Base-by-base conservation (phyloP, 2,113 vertebrate genomes). In the Rhabdornis inornatus region DNA sequence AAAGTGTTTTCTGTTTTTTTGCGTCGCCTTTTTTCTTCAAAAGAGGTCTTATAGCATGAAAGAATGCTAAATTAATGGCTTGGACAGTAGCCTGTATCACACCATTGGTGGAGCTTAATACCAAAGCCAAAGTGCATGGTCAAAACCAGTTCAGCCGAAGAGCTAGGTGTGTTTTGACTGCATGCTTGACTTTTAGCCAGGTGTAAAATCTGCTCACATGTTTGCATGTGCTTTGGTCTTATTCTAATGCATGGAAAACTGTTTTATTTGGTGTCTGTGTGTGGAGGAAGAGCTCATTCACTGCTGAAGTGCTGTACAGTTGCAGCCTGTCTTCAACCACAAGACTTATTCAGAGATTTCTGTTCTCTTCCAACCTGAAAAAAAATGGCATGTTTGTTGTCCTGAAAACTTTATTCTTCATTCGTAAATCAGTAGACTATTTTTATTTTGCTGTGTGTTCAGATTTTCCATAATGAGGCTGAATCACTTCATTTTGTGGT, bases 401-500 rank as follows among this genome's bases (percentile, higher is more conserved):
- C 40, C 49, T 55, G 25, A 40, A 15, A 35, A 3, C 4, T 82
- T 85, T 50, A 49, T 59, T 31, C 17, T 22, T 79, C 13, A 37
- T 31, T n/a, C 0, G 4, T 31, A 66, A 27, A 75, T 30, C 6
- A 2, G 1, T 6, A 49, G 33, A 37, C 3, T 17, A 30, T 40
- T 78, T 81, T 66, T 49, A 13, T 65, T 72, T 71, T 68, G 3
- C 16, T 49, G 4, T 39, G 3, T 35, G 15, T 74, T 78, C 14
- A 35, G 14, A 45, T 31, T 89, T n/a, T 84, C 18, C 31, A 7
- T 79, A 45, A 82, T 33, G 42, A 21, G 28, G 8, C 11, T 18
- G 18, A 64, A 64, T 53, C 2, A 0, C 27, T 90, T 27, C 3
- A 60, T 87, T 79, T 30, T 60, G 5, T 47, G 5, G 1, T 8